A percentile compares a stretch with the other conserved stretches of the same genome.
phyloP scores from a whole-genome alignment of 2,113 vertebrate species.

The Coracopsis vasa region DNA sequence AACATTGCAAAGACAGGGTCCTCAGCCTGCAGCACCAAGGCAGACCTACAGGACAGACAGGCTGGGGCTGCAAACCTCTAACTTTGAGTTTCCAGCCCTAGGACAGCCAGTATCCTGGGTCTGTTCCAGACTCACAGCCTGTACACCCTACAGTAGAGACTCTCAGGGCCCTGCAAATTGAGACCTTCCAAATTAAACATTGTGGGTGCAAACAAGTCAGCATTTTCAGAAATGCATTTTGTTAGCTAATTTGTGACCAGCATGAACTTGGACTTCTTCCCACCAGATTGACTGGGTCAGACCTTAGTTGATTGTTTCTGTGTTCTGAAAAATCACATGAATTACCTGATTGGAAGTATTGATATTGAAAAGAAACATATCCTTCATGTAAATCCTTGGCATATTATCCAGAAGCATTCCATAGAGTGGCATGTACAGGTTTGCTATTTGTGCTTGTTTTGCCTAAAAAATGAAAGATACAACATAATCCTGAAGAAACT shows the following conservation, averaged over 20 bases:
- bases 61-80: neutral
- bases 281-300: neutral
- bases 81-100: neutral
- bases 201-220: neutral
- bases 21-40: neutral
- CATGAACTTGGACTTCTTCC: neutral
- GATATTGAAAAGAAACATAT: slow-evolving; percentile 90
- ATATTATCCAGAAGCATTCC: slow-evolving; percentile 98
- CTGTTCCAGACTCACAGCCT: neutral
- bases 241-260: neutral
- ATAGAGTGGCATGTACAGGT: slow-evolving; percentile 94
- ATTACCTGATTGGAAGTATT: slow-evolving; percentile 92
- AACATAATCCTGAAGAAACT: neutral
- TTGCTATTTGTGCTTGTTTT: slow-evolving; percentile 92
- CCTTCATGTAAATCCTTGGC: slow-evolving; percentile 95
- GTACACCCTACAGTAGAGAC: neutral
- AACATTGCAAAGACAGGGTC: neutral
- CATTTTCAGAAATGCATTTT: neutral
- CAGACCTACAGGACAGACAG: fast-evolving
- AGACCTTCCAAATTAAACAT: neutral
- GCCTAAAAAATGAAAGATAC: slow-evolving; percentile 73
- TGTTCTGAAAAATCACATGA: neutral
- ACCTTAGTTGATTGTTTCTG: neutral
- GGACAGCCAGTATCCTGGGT: neutral
- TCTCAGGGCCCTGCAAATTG: neutral